phyloP scores from a whole-genome alignment of 2,797 vertebrate genomes.

The Gastrophryne carolinensis region DNA sequence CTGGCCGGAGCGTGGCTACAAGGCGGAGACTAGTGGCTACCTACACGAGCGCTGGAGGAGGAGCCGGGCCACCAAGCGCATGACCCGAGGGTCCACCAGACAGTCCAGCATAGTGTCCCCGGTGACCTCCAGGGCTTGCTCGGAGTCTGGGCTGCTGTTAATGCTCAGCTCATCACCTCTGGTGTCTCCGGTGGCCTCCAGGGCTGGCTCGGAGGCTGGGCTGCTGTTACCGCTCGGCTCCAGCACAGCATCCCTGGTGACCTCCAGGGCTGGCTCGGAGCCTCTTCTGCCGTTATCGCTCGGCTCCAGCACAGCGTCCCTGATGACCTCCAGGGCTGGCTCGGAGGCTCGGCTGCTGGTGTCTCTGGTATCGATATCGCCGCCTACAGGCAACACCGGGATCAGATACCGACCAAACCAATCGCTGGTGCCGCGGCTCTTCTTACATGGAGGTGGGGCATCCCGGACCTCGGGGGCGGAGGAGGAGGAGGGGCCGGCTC shows the following conservation, averaged over 20 bases:
- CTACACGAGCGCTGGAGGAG: constrained; percentile 67
- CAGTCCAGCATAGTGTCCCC: constrained; percentile 89
- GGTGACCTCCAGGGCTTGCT: constrained; percentile 62
- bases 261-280: not conserved
- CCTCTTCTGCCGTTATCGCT: not conserved
- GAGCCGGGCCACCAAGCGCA: constrained; percentile 75
- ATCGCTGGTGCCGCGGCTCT: constrained; percentile 56
- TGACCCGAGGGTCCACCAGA: constrained; percentile 84
- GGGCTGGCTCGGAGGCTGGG: not conserved
- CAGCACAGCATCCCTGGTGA: too few species aligned
- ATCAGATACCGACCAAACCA: constrained; percentile 79
- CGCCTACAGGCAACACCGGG: constrained; percentile 62
- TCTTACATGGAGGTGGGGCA: not conserved
- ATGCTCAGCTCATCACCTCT: not conserved
- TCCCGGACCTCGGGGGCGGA: not conserved
- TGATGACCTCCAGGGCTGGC: not conserved
- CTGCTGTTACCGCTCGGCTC: not conserved
- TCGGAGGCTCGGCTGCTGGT: not conserved
- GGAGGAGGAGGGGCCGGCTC: too few species aligned
- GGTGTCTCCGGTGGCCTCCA: not conserved
- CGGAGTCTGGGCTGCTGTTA: not conserved
- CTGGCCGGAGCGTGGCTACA: too few species aligned
- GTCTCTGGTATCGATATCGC: not conserved
- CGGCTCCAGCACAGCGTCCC: too few species aligned
- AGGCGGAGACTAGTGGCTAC: not conserved